Percentiles rank a stretch among this genome's conserved stretches.
These are phyloP conservation scores for Nasonovia ribisnigri DNA, from an alignment of 2,888 invertebrate genomes.

Conservation along the genomic window DNA sequence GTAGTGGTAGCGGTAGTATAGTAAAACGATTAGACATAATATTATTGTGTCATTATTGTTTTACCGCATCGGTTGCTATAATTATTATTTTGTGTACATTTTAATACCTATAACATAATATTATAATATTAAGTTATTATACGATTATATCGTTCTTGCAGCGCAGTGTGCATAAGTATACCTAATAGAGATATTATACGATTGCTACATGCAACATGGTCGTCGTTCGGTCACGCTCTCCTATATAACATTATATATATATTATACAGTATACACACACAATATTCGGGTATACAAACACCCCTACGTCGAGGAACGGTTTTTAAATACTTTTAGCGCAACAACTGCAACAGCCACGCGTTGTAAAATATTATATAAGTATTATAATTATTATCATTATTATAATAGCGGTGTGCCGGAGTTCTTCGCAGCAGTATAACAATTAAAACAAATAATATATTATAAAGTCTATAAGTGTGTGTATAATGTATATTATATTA, in stretches of 20 bases:
- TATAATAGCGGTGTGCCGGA: background rate
- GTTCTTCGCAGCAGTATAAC: background rate
- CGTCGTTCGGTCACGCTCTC: background rate
- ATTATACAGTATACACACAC: too few relatives aligned
- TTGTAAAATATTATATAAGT: background rate
- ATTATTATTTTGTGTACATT: background rate
- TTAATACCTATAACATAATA: background rate
- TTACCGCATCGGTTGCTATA: background rate
- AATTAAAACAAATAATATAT: background rate
- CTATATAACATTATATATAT: background rate
- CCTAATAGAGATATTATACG: background rate
- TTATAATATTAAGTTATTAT: background rate
- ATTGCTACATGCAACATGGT: background rate
- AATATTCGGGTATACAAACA: background rate
- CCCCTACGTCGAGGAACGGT: background rate
- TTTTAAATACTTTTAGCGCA: background rate
- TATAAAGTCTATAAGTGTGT: background rate
- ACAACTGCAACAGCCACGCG: background rate
- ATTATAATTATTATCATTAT: background rate
- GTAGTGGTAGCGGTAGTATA: background rate
- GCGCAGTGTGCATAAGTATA: background rate
- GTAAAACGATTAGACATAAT: background rate
- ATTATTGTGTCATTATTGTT: background rate
- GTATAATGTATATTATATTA: background rate
- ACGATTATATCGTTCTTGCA: background rate